Evolutionary conservation across 2,113 vertebrate genomes (phyloP).

Genomic region (Pangasianodon gigas): DNA sequence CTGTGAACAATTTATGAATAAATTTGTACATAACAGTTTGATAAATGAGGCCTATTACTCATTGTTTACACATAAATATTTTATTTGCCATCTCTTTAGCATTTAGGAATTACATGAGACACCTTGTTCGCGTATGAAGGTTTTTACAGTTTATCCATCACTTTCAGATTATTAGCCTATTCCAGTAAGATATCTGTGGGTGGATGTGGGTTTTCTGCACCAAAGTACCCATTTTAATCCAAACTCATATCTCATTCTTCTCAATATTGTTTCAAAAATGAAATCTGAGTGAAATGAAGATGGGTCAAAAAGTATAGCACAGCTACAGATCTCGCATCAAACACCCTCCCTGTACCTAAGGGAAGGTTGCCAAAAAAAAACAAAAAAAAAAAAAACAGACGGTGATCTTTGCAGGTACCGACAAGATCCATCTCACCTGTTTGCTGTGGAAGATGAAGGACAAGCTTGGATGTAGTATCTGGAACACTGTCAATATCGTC

Average conservation of each 20-base stretch:
- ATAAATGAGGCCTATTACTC: neutral
- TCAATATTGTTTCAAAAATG: constrained; percentile 11
- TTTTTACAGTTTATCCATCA: neutral
- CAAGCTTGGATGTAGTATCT: constrained; percentile 55
- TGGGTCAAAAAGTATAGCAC: constrained; percentile 20
- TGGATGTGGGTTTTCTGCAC: neutral
- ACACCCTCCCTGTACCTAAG: neutral
- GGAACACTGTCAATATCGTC: constrained; percentile 59
- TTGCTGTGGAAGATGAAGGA: constrained; percentile 56
- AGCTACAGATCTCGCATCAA: constrained; percentile 15
- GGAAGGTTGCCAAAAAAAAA: neutral
- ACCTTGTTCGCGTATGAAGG: neutral
- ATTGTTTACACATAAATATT: neutral
- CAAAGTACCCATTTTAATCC: neutral
- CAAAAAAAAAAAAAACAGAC: neutral
- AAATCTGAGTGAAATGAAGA: constrained; percentile 1
- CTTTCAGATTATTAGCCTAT: neutral
- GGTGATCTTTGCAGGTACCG: neutral
- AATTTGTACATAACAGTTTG: neutral
- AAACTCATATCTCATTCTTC: neutral
- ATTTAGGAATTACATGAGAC: neutral
- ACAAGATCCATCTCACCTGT: constrained; percentile 15
- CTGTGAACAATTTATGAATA: neutral
- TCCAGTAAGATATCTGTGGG: neutral
- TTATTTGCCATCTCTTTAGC: neutral